Base-by-base conservation (phyloP, 2,113 vertebrate species). In the Benitochromis conjunctus region DNA sequence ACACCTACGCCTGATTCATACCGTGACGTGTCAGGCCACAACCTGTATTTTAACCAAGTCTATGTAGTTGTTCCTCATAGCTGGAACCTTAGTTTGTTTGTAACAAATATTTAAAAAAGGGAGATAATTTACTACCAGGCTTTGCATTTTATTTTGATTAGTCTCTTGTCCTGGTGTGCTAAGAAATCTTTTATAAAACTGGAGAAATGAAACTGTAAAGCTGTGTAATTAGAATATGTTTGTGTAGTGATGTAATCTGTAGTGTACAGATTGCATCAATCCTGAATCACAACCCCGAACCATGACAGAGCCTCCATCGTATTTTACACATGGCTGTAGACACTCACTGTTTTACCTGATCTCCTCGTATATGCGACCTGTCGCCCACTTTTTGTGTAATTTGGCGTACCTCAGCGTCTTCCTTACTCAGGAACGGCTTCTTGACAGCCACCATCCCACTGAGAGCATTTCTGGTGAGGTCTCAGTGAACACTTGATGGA, bases 1-100 rank as follows among this genome's bases (percentile, higher is more conserved):
- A 79, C 81, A 24, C 89, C 89, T 86, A 92, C 88, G 26, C 12
- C 43, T 89, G 88, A 82, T 46, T 87, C 86, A 84, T 53, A 51
- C 53, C 66, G 26, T 9, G 1, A 5, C 1, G 12, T 2, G 16
- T 3, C 21, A 16, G 29, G 16, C 7, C 5, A 7, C 36, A 46
- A 29, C 51, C 69, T 13, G 48, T 7, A 9, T 5, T 81, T 3
- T 0, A 34, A 12, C 31, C 3, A 48, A 48, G 9, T 5, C 9
- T 54, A 9, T 5, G 4, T 53, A n/a, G 18, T 9, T n/a, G 14
- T 1, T 46, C 13, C 38, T 71, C 7, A 3, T 38, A 69, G 7
- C 64, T 24, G 36, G 34, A 64, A 31, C 16, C 31, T 0, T 1
- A 24, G 7, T 11, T 62, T 1, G 19, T 11, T 5, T 1, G 9